These are phyloP conservation scores for Meteorus colon DNA, from an alignment of 2,888 invertebrate genomes.

Conservation along the genomic window DNA sequence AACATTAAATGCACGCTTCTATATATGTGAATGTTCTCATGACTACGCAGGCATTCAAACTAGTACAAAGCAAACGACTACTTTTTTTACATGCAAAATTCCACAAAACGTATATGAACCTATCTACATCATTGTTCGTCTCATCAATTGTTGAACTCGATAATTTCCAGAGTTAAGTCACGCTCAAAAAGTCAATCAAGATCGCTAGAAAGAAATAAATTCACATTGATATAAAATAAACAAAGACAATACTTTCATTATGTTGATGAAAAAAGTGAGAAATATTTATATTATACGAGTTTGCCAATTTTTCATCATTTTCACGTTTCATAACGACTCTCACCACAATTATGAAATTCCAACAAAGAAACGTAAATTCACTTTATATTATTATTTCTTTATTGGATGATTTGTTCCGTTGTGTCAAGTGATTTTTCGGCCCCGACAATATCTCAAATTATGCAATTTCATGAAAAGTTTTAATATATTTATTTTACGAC, in stretches of 20 bases:
- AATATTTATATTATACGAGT: neutral
- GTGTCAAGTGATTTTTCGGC: neutral
- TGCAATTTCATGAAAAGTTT: neutral
- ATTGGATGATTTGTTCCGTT: neutral
- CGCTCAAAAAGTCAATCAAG: conserved; percentile 11
- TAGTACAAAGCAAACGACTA: conserved; percentile 2
- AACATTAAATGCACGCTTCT: conserved; percentile 8
- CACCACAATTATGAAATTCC: conserved; percentile 9
- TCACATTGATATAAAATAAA: conserved; percentile 18
- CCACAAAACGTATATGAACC: neutral
- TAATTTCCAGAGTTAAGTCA: neutral
- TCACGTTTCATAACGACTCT: neutral
- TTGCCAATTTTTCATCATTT: neutral
- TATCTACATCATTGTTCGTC: neutral
- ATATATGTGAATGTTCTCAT: conserved; percentile 43
- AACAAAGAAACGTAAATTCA: neutral
- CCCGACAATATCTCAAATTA: neutral
- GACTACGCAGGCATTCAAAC: conserved; percentile 15
- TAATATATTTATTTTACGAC: conserved; percentile 25
- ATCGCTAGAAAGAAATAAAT: conserved; percentile 9
- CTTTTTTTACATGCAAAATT: neutral
- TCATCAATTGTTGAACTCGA: neutral
- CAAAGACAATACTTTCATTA: neutral
- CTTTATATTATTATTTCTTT: neutral
- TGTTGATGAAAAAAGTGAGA: neutral